Evolutionary conservation across 1,140 invertebrate genomes (phyloP), one percentile per base, ranked within the genome.

Genomic region (Lamellibrachia luymesi): DNA sequence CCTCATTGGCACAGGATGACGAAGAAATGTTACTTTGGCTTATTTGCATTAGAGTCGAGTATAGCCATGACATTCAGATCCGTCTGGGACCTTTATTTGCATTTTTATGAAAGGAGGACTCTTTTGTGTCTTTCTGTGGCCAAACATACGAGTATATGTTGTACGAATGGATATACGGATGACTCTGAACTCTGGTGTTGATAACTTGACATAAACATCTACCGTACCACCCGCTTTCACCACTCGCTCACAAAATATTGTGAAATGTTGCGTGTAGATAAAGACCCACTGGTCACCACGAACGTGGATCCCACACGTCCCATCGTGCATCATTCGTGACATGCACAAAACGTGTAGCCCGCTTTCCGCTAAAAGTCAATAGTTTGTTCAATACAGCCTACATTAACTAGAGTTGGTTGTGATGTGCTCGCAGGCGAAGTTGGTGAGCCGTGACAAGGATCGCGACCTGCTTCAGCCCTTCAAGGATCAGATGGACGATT

Each of bases 281-380:
- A 56, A 56, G 6, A 56, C 52, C 52, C 6, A 80, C 7, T 80
- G 64, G 64, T 17, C 17, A 17, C 17, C 25, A 80, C 64, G 17
- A 22, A 80, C 64, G 64, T 22, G 8, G 64, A 80, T 22, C 64
- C 13, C 64, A 80, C 8, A 0, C 25, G 13, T 80, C 64, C 64
- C 64, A 80, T 80, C 64, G 25, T 80, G 64, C 64, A 80, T 80
- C 5, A 80, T 8, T 80, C 13, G 4, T 80, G 64, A 80, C 93
- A 92, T 95, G 95, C 93, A 89, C 94, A 27, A 93, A 94, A 91
- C 94, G 94, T 89, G 94, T 93, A 51, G 25, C 64, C 5, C 4
- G 64, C 7, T 17, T 93, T 52, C 94, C 94, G 64, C 94, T 95
- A 94, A 50, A 52, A 52, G n/a, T 93, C 56, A n/a, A 91, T 38